Base-by-base conservation (phyloP, 2,888 invertebrate genomes). In the Rhogogaster chlorosoma region DNA sequence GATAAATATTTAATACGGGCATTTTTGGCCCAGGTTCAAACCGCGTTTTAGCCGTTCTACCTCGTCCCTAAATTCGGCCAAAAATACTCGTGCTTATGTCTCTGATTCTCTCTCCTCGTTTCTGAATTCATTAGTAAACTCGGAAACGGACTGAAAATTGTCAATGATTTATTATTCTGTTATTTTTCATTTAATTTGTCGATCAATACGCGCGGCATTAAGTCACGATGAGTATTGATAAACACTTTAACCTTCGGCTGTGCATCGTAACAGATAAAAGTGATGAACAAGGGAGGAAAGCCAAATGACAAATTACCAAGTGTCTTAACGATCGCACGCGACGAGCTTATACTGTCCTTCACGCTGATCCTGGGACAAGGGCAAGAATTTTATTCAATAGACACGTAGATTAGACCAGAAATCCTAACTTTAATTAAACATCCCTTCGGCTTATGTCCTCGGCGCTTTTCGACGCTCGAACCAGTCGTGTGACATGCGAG, bases 21-120 rank as follows among this genome's bases (percentile, higher is more conserved):
- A 61, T 36, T 80, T 80, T 36, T 80, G 80, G 80, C 64, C 12
- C 10, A 18, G 38, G 15, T 64, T 38, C 42, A 61, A 80, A 38
- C 32, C 18, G 61, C 64, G 49, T 80, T 80, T 80, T 61, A 38
- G 57, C 42, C 64, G 18, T 61, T 61, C 29, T 53, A 7, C 61
- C 36, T 38, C 9, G 38, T 2, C 32, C 29, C 15, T 61, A 80
- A 80, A 61, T 80, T 80, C 26, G 22, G 26, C 61, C 22, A 32
- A 57, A 42, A 80, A 36, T 18, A 36, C 38, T 36, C 36, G 10
- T 36, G 22, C 38, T 22, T 42, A 29, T 1, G 6, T 77, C 18
- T 49, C 49, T 10, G 2, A 15, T 6, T 53, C 29, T 29, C 18
- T 77, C 32, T 77, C 0, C 29, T 77, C 77, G n/a, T 45, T 26